phyloP scores from a whole-genome alignment of 2,797 vertebrate genomes.

The Pangasius sanitwongsei region DNA sequence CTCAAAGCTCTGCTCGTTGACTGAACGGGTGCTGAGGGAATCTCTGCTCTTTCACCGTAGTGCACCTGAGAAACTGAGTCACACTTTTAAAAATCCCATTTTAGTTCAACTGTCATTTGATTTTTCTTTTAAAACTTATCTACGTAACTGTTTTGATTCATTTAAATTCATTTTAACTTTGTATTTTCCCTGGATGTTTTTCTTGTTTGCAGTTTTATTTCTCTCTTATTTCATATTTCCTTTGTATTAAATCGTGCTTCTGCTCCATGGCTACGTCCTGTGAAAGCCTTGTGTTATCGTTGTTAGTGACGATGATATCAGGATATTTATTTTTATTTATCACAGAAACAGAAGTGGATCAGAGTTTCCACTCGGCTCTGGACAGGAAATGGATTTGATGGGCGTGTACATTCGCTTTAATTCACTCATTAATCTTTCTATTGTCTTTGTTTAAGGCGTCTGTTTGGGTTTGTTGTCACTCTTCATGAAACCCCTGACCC shows the following conservation, averaged over 20 bases:
- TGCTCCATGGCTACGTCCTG: not conserved
- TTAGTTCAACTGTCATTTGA: no score
- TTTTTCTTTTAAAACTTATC: no score
- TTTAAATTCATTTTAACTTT: not conserved
- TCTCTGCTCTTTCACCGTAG: no score
- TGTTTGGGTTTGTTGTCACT: slow-evolving; percentile 55
- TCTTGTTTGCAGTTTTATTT: not conserved
- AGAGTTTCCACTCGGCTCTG: not conserved
- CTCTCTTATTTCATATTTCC: not conserved
- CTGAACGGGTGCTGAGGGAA: no score
- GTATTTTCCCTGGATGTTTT: not conserved
- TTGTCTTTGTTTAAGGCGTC: slow-evolving; percentile 31
- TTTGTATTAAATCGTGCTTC: no score
- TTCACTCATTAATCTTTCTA: slow-evolving; percentile 6
- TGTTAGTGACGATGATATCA: not conserved
- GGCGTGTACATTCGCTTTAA: slow-evolving; percentile 29
- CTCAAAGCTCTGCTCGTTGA: no score
- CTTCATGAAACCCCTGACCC: slow-evolving; percentile 14
- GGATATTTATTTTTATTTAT: slow-evolving; percentile 19
- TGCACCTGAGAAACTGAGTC: no score
- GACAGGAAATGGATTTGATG: slow-evolving; percentile 20
- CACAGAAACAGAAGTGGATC: not conserved
- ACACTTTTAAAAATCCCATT: no score
- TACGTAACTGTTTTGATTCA: not conserved
- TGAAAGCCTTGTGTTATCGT: not conserved